phyloP scores from a whole-genome alignment of 2,888 invertebrate genomes.

The Yponomeuta plumbellus region DNA sequence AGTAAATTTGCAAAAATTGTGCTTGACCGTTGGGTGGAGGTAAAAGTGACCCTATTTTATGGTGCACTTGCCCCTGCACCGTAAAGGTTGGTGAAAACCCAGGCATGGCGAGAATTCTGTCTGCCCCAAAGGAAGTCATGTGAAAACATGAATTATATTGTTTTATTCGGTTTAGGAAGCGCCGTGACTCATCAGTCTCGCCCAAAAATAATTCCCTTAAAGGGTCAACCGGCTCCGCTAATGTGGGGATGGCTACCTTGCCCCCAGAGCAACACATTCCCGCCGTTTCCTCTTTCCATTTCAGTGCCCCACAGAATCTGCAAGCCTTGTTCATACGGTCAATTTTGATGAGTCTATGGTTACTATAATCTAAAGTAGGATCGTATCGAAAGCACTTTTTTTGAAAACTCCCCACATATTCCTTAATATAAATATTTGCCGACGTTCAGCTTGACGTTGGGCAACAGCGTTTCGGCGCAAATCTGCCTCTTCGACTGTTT shows the following conservation, averaged over 20 bases:
- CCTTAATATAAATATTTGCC: constrained; percentile 17
- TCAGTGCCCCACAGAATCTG: constrained; percentile 26
- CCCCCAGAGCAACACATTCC: constrained; percentile 27
- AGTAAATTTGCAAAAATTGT: constrained; percentile 36
- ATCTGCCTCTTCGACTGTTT: constrained; percentile 20
- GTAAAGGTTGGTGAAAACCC: constrained; percentile 31
- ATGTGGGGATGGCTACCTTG: constrained; percentile 24
- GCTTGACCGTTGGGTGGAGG: constrained; percentile 23
- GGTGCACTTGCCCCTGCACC: constrained; percentile 35
- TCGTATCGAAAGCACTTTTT: constrained; percentile 25
- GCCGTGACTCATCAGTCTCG: constrained; percentile 23
- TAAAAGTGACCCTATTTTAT: constrained; percentile 31
- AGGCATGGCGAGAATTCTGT: constrained; percentile 25
- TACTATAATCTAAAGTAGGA: constrained; percentile 16
- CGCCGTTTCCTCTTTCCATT: constrained; percentile 29
- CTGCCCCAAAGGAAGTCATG: constrained; percentile 27
- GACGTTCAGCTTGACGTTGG: constrained; percentile 19
- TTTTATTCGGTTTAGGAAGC: constrained; percentile 25
- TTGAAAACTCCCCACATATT: constrained; percentile 22
- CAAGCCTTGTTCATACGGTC: constrained; percentile 24
- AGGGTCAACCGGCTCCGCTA: constrained; percentile 27
- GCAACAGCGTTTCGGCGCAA: constrained; percentile 18
- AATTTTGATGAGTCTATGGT: constrained; percentile 16
- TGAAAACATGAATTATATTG: constrained; percentile 27
- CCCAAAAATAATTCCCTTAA: constrained; percentile 23